Percentiles rank a stretch among this genome's conserved stretches.
These are phyloP conservation scores for Gobio occitaniae DNA, from an alignment of 2,797 vertebrate species.

Conservation along the genomic window DNA sequence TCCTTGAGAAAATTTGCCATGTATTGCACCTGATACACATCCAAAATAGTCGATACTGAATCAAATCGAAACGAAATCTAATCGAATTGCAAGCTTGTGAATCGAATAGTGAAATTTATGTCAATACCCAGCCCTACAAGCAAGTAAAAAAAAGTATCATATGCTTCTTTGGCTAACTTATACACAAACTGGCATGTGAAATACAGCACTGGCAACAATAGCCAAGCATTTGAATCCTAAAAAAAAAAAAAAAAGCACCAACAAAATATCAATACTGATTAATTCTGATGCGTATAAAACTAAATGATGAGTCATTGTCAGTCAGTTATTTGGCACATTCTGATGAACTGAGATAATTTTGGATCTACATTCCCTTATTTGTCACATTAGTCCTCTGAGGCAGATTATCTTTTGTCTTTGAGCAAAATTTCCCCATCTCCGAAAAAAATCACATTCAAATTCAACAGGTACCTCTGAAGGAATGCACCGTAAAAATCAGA, in stretches of 20 bases:
- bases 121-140: neutral
- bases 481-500: neutral
- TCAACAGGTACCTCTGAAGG: slow-evolving; percentile 30
- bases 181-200: slow-evolving; percentile 51
- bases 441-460: slow-evolving; percentile 22
- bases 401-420: slow-evolving; percentile 13
- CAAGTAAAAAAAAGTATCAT: neutral
- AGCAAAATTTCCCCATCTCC: neutral
- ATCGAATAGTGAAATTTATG: too few species aligned
- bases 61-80: too few species aligned
- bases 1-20: too few species aligned
- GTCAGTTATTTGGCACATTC: slow-evolving; percentile 29
- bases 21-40: too few species aligned
- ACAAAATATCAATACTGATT: slow-evolving; percentile 19
- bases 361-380: slow-evolving; percentile 22
- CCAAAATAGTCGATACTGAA: too few species aligned
- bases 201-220: slow-evolving; percentile 6
- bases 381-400: neutral
- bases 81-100: too few species aligned
- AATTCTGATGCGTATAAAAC: slow-evolving; percentile 22
- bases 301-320: neutral
- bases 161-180: slow-evolving; percentile 28
- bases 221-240: slow-evolving; percentile 12
- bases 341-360: slow-evolving; percentile 13
- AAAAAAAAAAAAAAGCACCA: slow-evolving; percentile 53